phyloP scores from a whole-genome alignment of 2,888 invertebrate genomes.

The Chymomyza caudatula region DNA sequence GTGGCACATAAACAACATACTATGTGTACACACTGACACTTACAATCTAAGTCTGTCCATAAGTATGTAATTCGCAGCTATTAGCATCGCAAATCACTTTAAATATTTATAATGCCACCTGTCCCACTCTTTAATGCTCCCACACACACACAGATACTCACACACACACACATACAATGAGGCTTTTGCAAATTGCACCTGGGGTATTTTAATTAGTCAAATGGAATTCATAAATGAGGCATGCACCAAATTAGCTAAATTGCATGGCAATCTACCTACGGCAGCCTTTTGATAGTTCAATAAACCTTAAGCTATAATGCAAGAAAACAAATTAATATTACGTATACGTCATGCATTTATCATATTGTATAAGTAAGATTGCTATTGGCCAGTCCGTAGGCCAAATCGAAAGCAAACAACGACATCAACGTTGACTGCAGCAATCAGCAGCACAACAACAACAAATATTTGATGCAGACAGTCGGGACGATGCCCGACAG shows the following conservation, averaged over 20 bases:
- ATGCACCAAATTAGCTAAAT: conserved; percentile 53
- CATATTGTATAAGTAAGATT: background rate
- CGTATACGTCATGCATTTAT: conserved; percentile 3
- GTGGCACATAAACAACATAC: background rate
- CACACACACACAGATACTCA: background rate
- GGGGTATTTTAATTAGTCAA: conserved; percentile 62
- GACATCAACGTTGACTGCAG: conserved; percentile 21
- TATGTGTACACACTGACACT: too few relatives aligned
- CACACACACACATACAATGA: background rate
- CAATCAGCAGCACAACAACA: conserved; percentile 3
- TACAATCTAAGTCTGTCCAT: background rate
- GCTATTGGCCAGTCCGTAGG: background rate
- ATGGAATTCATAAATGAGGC: conserved; percentile 61
- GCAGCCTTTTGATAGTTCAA: conserved; percentile 61
- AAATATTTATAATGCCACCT: conserved; percentile 54
- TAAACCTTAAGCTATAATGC: conserved; percentile 42
- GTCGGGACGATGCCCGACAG: too few relatives aligned
- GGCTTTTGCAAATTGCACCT: conserved; percentile 31
- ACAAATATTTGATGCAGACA: too few relatives aligned
- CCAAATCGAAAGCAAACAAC: conserved; percentile 46
- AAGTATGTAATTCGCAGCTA: conserved; percentile 14
- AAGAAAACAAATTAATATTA: conserved; percentile 7
- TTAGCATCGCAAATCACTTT: conserved; percentile 40
- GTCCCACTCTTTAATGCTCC: background rate
- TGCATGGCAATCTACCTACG: conserved; percentile 35